Evolutionary conservation across 1,140 invertebrate species (phyloP), one percentile per base, ranked within the genome.

Genomic region (Caenorhabditis latens): DNA sequence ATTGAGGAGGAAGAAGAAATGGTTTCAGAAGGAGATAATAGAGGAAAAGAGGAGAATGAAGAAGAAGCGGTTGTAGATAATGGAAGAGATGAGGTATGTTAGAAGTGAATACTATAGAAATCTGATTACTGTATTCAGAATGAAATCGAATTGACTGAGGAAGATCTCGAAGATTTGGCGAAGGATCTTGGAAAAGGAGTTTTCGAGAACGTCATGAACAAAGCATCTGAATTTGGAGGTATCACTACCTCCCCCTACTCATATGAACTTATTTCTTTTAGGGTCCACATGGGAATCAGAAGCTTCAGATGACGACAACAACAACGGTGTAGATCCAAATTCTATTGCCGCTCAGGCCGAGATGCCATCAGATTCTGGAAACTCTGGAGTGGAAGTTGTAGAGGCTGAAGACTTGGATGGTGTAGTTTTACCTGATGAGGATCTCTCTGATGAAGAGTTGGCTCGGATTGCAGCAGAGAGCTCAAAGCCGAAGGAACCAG

Each of bases 381-480:
- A 14, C 13, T n/a, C 55, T 13, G 24, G 24, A 79, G 46, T 46
- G 43, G 3, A 50, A 32, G 14, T 32, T 14, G 40, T 46, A 7
- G 43, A 71, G 8, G 46, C 46, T 1, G 46, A 50, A 13, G n/a
- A 79, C 24, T 79, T 79, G 46, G 71, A 79, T 53, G 71, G 71
- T 13, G 71, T 79, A 8, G 46, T 79, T 24, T 40, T 79, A 13
- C 71, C 71, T 50, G 71, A 79, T 79, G 46, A 79, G 9, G 14
- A 40, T 5, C n/a, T 79, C 2, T 19, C 46, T 19, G 71, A 79
- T 32, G 71, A 79, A 1, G 71, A 79, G 13, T 24, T 79, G 5
- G 71, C 71, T 11, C 24, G 19, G 14, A 79, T 79, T 53, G 71
- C n/a, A 32, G 46, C 32, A 11, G 71, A 79, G 21, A 79, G 71